A percentile compares a stretch with the other conserved stretches of the same genome.
Evolutionary conservation across 2,888 invertebrate genomes (phyloP).

Genomic region (Crepidodera aurea): DNA sequence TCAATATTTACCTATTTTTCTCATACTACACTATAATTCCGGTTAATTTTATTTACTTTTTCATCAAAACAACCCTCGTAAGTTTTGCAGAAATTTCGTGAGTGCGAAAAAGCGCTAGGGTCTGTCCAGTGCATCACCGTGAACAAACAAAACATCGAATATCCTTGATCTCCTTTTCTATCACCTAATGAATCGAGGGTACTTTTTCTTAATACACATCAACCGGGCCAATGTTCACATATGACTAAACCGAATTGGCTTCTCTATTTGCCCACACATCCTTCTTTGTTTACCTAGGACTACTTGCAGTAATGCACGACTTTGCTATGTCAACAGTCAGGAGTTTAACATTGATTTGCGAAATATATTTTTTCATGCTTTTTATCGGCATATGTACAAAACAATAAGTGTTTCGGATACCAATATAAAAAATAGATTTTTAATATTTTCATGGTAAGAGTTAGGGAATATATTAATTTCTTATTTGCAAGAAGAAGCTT

Average conservation of each 20-base stretch:
- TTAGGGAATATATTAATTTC: too few species aligned
- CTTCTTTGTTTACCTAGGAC: conserved; percentile 54
- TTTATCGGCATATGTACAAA: conserved; percentile 15
- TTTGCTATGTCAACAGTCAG: conserved; percentile 53
- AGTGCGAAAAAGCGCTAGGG: conserved; percentile 8
- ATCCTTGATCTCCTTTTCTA: conserved; percentile 32
- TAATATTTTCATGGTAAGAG: too few species aligned
- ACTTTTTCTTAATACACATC: conserved; percentile 48
- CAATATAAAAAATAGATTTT: too few species aligned
- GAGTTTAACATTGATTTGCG: conserved; percentile 55
- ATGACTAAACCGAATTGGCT: conserved; percentile 50
- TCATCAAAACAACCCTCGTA: background rate
- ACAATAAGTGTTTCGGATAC: too few species aligned
- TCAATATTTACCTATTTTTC: too few species aligned
- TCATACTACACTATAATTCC: too few species aligned
- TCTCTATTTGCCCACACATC: conserved; percentile 54
- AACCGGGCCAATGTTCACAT: conserved; percentile 40
- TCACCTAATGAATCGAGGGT: conserved; percentile 46
- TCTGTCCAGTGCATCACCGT: conserved; percentile 26
- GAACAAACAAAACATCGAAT: conserved; percentile 28
- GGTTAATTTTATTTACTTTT: too few species aligned
- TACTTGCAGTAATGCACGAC: conserved; percentile 57
- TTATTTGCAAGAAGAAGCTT: too few species aligned
- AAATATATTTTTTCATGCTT: conserved; percentile 38
- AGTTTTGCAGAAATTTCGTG: conserved; percentile 3